Conservation (phyloP, 2,888 invertebrate genomes). For the Xestia xanthographa region DNA sequence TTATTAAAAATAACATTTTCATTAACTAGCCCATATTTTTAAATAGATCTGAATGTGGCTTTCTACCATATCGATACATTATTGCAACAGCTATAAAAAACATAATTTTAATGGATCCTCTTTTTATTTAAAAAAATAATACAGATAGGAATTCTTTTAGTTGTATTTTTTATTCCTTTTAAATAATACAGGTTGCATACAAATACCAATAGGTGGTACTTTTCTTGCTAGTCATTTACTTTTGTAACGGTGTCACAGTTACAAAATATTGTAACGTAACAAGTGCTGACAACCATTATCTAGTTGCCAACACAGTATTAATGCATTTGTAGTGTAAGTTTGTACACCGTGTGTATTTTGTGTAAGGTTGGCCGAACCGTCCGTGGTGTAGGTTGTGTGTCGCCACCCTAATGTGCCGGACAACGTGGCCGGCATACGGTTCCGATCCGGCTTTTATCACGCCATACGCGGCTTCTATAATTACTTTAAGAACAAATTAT, state of each 20-base stretch:
- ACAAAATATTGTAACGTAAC: neutral
- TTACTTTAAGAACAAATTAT: slow-evolving; percentile 77
- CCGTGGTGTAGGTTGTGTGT: slow-evolving; percentile 64
- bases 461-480: slow-evolving; percentile 72
- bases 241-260: neutral
- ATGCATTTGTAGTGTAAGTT: slow-evolving; percentile 33
- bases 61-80: neutral
- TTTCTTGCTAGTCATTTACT: neutral
- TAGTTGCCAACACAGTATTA: slow-evolving; percentile 19
- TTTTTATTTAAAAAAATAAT: neutral
- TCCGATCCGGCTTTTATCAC: slow-evolving; percentile 78
- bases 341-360: slow-evolving; percentile 36
- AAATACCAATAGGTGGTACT: neutral
- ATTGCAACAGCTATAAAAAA: neutral
- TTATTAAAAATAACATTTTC: neutral
- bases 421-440: slow-evolving; percentile 83
- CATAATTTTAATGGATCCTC: neutral
- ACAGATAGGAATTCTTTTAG: neutral
- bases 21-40: neutral
- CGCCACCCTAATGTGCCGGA: slow-evolving; percentile 78
- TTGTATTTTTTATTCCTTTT: neutral
- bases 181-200: neutral
- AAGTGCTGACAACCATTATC: neutral
- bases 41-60: neutral
- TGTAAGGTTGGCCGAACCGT: slow-evolving; percentile 64